phyloP scores from a whole-genome alignment of 2,113 vertebrate species.

The Oryzias javanicus region DNA sequence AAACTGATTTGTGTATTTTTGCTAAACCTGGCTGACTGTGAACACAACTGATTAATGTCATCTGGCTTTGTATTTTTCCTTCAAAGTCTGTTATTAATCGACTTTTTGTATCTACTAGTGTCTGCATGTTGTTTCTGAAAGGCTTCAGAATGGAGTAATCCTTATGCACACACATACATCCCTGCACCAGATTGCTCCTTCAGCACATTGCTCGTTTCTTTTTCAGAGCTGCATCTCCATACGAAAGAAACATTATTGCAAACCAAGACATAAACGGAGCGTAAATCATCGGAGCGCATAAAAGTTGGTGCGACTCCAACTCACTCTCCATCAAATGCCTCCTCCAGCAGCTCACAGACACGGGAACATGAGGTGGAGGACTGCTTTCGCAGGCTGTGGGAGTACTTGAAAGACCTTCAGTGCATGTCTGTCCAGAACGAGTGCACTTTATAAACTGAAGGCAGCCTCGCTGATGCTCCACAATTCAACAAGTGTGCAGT shows the following conservation, averaged over 20 bases:
- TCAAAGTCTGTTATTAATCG: too few relatives aligned
- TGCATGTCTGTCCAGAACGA: conserved; percentile 40
- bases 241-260: background rate
- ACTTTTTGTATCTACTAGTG: too few relatives aligned
- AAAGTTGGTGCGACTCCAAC: conserved; percentile 8
- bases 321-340: conserved; percentile 42
- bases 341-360: conserved; percentile 17
- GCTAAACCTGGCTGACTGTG: background rate
- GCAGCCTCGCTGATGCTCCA: conserved; percentile 24
- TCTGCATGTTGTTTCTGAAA: too few relatives aligned
- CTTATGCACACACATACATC: too few relatives aligned
- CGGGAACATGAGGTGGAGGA: conserved; percentile 8
- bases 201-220: background rate
- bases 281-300: conserved; percentile 14
- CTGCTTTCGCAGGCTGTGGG: conserved; percentile 23
- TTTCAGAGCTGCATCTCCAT: background rate
- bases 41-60: too few relatives aligned
- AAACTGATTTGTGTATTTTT: conserved; percentile 4
- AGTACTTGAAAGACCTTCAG: conserved; percentile 40
- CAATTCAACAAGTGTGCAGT: conserved; percentile 34
- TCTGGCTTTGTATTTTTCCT: too few relatives aligned
- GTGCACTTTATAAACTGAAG: conserved; percentile 31
- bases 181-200: too few relatives aligned
- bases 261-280: too few relatives aligned
- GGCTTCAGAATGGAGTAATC: too few relatives aligned